These are phyloP conservation scores for Lates japonicus DNA, from an alignment of 2,797 vertebrate genomes.

Conservation along the genomic window DNA sequence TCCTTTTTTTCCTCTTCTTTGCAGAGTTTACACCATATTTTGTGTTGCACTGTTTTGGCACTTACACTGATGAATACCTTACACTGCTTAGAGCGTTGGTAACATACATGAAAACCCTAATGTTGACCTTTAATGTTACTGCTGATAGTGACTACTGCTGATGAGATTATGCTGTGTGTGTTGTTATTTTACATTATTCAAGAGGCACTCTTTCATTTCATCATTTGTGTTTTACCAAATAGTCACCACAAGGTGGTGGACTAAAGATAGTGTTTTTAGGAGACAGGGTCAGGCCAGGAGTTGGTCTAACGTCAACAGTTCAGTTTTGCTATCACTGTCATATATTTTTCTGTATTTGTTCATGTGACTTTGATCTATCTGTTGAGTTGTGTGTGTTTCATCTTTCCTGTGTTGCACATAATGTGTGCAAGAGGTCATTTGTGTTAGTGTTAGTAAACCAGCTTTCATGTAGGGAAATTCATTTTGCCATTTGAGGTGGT, in stretches of 20 bases:
- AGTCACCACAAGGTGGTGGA: constrained; percentile 49
- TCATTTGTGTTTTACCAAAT: constrained; percentile 17
- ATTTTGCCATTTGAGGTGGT: constrained; percentile 1
- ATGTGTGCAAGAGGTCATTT: neutral
- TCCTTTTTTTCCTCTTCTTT: constrained; percentile 7
- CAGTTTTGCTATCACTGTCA: constrained; percentile 4
- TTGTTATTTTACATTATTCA: constrained; percentile 17
- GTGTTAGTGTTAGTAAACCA: neutral
- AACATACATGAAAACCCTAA: neutral
- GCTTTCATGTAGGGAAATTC: neutral
- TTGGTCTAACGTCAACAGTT: neutral
- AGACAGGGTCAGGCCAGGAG: neutral
- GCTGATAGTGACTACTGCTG: constrained; percentile 43
- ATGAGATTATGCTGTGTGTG: constrained; percentile 39
- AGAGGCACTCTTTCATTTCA: constrained; percentile 5
- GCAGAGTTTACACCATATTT: constrained; percentile 24
- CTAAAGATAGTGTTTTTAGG: constrained; percentile 21
- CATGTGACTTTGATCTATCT: neutral
- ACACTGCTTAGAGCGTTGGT: constrained; percentile 35
- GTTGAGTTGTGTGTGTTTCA: neutral
- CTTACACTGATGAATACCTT: constrained; percentile 45
- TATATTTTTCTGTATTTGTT: constrained; percentile 15
- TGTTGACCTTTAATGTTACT: constrained; percentile 13
- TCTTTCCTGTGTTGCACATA: neutral
- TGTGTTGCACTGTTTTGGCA: constrained; percentile 61